Base-by-base conservation (phyloP, 2,888 invertebrate genomes). In the Congeria kusceri region DNA sequence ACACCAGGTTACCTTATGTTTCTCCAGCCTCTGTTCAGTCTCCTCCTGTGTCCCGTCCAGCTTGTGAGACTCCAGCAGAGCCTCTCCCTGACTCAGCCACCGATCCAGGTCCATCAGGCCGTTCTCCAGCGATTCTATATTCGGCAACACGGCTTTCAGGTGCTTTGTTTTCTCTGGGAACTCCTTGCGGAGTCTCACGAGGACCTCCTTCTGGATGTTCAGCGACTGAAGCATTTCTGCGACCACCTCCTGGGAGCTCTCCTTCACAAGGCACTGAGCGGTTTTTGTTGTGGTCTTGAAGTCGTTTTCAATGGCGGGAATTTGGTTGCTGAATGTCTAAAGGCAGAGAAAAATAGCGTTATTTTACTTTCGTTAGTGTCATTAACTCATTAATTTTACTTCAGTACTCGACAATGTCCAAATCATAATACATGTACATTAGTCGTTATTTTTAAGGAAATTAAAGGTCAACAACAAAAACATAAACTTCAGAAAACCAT, bases 261-360 rank as follows among this genome's bases (percentile, higher is more conserved):
- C 97, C 77, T 97, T 97, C 68, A 98, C 97, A 2, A 98, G 95
- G 13, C 95, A 96, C 94, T 98, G 98, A 94, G 98, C 98, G 72
- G 96, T 97, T 92, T 97, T 97, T 93, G 98, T 98, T 57, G 98
- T 96, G 73, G 95, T 96, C 94, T 98, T 98, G 92, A 98, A 98
- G 1, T 98, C 94, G 78, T 97, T 97, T 93, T 98, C 98, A 82
- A 97, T 96, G 57, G 96, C 96, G 89, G 97, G 97, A 0, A 98
- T 95, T 94, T 98, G 97, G 2, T 95, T 95, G 92, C 97, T 96
- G 44, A 97, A 95, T 78, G 95, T 95, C 93, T 97, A 95, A 25
- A 72, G 85, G 20, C 15, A 39, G 1, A n/a, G n/a, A n/a, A n/a
- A n/a, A n/a, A n/a, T n/a, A n/a, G n/a, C n/a, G n/a, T n/a, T n/a